These are phyloP conservation scores for Kuschelorhynchus macadamiae DNA, from an alignment of 2,888 invertebrate genomes.

Conservation along the genomic window DNA sequence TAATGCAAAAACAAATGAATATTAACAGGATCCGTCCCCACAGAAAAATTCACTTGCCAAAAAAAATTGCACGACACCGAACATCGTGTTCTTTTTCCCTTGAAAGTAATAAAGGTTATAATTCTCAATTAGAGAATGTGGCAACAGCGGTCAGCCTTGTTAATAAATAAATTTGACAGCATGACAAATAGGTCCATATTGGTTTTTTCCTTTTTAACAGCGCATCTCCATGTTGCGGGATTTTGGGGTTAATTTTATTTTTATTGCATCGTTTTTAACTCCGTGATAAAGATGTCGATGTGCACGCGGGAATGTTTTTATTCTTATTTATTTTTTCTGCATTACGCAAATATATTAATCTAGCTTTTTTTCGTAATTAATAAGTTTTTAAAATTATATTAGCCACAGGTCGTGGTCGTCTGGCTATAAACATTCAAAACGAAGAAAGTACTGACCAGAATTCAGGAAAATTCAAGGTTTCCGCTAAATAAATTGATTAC, in stretches of 20 bases:
- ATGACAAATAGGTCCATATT: conserved; percentile 42
- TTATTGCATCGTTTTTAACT: conserved; percentile 1
- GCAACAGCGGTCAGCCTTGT: conserved; percentile 47
- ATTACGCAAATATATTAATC: too few relatives aligned
- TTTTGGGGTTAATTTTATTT: conserved; percentile 7
- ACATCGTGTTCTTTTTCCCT: conserved; percentile 51
- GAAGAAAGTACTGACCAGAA: too few relatives aligned
- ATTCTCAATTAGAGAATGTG: conserved; percentile 48
- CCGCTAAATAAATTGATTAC: too few relatives aligned
- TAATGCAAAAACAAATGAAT: conserved; percentile 44
- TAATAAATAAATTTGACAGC: conserved; percentile 50
- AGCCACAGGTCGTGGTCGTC: too few relatives aligned
- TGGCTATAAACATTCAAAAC: too few relatives aligned
- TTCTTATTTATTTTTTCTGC: too few relatives aligned
- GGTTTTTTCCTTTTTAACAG: conserved; percentile 44
- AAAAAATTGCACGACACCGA: conserved; percentile 45
- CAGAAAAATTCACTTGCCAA: conserved; percentile 45
- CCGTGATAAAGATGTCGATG: background rate
- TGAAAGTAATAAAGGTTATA: conserved; percentile 48
- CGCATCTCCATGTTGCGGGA: conserved; percentile 19
- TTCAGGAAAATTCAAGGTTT: too few relatives aligned
- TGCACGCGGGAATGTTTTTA: too few relatives aligned
- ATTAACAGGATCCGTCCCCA: conserved; percentile 48
- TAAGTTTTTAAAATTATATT: too few relatives aligned
- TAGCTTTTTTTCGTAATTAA: too few relatives aligned